phyloP scores from a whole-genome alignment of 2,888 invertebrate species.

The Brachypterus glaber region DNA sequence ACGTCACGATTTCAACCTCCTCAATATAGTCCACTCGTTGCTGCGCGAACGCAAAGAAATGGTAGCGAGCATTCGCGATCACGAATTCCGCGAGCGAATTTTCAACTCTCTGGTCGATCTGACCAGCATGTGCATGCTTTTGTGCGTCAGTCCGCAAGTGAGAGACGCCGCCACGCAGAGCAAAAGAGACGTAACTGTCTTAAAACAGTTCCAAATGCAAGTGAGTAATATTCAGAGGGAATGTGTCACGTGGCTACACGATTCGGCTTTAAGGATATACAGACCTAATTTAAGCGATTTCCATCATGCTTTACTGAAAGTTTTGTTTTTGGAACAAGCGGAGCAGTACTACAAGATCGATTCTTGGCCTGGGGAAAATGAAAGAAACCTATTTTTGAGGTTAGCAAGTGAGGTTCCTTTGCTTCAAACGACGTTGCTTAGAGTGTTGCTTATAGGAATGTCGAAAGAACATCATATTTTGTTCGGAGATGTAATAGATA shows the following conservation, averaged over 20 bases:
- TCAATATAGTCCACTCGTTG: slow-evolving; percentile 69
- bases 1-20: slow-evolving; percentile 69
- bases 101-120: slow-evolving; percentile 78
- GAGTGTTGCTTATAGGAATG: slow-evolving; percentile 71
- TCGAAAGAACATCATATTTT: slow-evolving; percentile 68
- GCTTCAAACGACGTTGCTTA: slow-evolving; percentile 71
- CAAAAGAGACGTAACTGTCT: slow-evolving; percentile 43
- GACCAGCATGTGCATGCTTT: slow-evolving; percentile 74
- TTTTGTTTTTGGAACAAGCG: slow-evolving; percentile 64
- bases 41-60: slow-evolving; percentile 57
- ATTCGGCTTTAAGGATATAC: slow-evolving; percentile 65
- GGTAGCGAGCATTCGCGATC: slow-evolving; percentile 49
- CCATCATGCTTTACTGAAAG: slow-evolving; percentile 68
- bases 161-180: slow-evolving; percentile 53
- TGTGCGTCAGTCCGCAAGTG: slow-evolving; percentile 63
- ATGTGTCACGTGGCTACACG: slow-evolving; percentile 81
- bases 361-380: slow-evolving; percentile 60
- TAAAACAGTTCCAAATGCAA: slow-evolving; percentile 39
- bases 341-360: slow-evolving; percentile 66
- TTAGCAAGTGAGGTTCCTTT: slow-evolving; percentile 83
- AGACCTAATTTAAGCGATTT: slow-evolving; percentile 60
- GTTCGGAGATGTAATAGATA: slow-evolving; percentile 75
- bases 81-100: slow-evolving; percentile 71
- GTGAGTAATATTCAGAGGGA: slow-evolving; percentile 68
- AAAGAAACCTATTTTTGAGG: slow-evolving; percentile 67